Base-by-base conservation (phyloP, 2,113 vertebrate species). In the Triplophysa siluroides region DNA sequence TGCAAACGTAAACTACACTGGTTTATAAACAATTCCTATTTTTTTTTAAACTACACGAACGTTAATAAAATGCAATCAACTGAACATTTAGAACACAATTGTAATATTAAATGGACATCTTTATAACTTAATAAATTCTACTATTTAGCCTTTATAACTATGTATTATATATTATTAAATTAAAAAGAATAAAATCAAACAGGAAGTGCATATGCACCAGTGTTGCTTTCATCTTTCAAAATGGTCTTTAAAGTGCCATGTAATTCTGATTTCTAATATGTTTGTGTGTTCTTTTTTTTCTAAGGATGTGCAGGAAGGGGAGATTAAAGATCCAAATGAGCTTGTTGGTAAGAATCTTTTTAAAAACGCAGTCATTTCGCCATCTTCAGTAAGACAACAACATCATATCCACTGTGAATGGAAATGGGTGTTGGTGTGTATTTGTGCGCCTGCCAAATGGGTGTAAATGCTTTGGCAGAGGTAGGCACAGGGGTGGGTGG, bases 241-340 rank as follows among this genome's bases (percentile, higher is more conserved):
- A 29, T 29, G 26, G 2, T 29, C 26, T 29, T 88, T 87, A 86
- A 83, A 41, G 1, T 62, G 3, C n/a, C 52, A 77, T 12, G 33
- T 21, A 54, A 70, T 68, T 4, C 58, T 60, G n/a, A 29, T 70
- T 14, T 79, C 26, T 81, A 29, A 64, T 3, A 23, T 74, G 10
- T 47, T 45, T 78, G 54, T 78, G 33, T 75, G 21, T 54, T 19
- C 58, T 24, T 67, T 23, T 45, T 56, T 38, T 80, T 90, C 86
- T 2, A 88, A 99, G 95, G 94, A 95, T 78, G 90, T 94, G 68
- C 76, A 90, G n/a, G 95, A 97, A 81, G 74, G 90, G 61, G 96
- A 98, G 85, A 96, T 91, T 63, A 94, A 92, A 85, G 96, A 99
- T 83, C 97, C 97, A 68, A 96, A 98, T 88, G 97, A 99, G 73